These are phyloP conservation scores for Dendrocincla tyrannina DNA, from an alignment of 2,797 vertebrate species.

Conservation along the genomic window DNA sequence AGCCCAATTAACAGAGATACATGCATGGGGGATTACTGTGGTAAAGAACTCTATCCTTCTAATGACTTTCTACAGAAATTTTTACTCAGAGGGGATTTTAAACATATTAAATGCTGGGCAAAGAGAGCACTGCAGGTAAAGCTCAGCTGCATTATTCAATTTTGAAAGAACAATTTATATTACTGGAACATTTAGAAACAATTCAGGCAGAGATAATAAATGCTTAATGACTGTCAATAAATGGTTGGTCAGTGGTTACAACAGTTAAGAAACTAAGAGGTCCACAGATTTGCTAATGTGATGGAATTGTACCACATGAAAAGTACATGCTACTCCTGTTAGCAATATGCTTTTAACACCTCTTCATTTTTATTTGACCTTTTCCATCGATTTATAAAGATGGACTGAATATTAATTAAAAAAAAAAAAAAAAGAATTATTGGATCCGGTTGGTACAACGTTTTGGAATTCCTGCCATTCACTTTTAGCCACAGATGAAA, in stretches of 20 bases:
- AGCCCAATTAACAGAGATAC: slow-evolving; percentile 17
- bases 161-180: slow-evolving; percentile 21
- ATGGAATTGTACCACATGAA: not conserved
- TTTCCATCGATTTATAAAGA: not conserved
- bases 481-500: not conserved
- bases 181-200: slow-evolving; percentile 20
- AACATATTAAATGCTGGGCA: slow-evolving; percentile 22
- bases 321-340: not conserved
- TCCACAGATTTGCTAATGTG: not conserved
- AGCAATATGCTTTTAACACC: not conserved
- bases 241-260: not conserved
- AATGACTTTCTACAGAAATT: slow-evolving; percentile 16
- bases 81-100: slow-evolving; percentile 26
- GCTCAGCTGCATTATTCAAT: not conserved
- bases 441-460: not conserved
- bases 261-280: not conserved
- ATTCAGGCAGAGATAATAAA: slow-evolving; percentile 25
- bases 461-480: not conserved
- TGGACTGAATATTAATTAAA: not conserved
- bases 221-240: slow-evolving; percentile 34
- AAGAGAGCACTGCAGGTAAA: not conserved
- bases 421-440: not conserved
- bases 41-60: not conserved
- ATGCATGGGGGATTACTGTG: not conserved
- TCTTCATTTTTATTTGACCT: not conserved